Percentiles rank a stretch among this genome's conserved stretches.
These are phyloP conservation scores for Cepaea hortensis DNA, from an alignment of 2,888 invertebrate genomes.

Conservation along the genomic window DNA sequence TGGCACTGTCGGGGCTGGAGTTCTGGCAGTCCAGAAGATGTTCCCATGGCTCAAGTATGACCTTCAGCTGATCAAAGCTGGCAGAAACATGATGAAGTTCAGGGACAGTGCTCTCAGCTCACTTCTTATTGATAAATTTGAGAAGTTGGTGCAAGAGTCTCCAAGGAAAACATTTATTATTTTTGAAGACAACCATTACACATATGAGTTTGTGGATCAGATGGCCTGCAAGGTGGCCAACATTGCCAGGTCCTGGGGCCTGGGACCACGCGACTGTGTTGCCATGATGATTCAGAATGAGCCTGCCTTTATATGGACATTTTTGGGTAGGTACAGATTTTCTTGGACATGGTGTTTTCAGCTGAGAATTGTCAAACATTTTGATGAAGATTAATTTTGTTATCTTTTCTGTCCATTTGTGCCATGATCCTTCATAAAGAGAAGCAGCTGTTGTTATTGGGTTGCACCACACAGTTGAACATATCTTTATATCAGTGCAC, in stretches of 20 bases:
- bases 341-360: not conserved
- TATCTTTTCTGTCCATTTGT: too few species aligned
- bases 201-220: conserved; percentile 64
- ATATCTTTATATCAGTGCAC: too few species aligned
- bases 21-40: conserved; percentile 59
- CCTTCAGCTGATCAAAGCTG: conserved; percentile 51
- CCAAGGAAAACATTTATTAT: conserved; percentile 61
- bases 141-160: conserved; percentile 55
- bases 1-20: conserved; percentile 58
- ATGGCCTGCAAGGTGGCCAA: conserved; percentile 68
- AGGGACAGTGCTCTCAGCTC: conserved; percentile 31
- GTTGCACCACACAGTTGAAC: too few species aligned
- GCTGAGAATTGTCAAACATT: too few species aligned
- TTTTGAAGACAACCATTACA: conserved; percentile 62
- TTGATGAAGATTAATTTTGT: too few species aligned
- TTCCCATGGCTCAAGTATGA: conserved; percentile 68
- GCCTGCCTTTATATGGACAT: conserved; percentile 72
- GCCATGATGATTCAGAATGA: conserved; percentile 69
- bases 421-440: too few species aligned
- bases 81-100: conserved; percentile 2
- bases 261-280: conserved; percentile 63
- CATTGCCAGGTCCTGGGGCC: conserved; percentile 52
- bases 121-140: conserved; percentile 60
- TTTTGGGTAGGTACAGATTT: conserved; percentile 62
- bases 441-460: too few species aligned